phyloP scores from a whole-genome alignment of 2,797 vertebrate genomes.

The Forpus xanthops region DNA sequence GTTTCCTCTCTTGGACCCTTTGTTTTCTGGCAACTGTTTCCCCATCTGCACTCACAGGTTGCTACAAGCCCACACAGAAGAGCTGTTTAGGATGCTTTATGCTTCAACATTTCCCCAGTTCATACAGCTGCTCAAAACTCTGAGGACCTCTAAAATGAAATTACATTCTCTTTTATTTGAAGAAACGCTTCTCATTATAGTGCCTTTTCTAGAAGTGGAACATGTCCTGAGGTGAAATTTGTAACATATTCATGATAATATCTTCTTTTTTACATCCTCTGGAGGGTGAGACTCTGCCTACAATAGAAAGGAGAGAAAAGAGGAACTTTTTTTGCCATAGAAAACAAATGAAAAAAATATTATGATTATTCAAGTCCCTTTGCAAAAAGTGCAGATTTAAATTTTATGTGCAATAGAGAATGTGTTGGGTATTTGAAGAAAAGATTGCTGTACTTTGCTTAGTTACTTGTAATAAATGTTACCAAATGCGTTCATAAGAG shows the following conservation, averaged over 20 bases:
- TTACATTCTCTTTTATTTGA: not conserved
- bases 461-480: not conserved
- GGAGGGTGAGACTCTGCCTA: not conserved
- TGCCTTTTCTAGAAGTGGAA: conserved; percentile 11
- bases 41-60: not conserved
- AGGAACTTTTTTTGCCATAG: not conserved
- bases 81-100: not conserved
- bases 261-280: conserved; percentile 30
- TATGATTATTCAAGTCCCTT: not conserved
- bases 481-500: not conserved
- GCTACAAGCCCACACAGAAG: not conserved
- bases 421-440: not conserved
- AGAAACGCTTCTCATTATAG: conserved; percentile 21
- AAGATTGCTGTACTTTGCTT: not conserved
- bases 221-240: conserved; percentile 28
- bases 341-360: not conserved
- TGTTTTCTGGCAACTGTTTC: not conserved
- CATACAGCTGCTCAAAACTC: not conserved
- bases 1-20: not conserved
- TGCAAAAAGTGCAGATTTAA: not conserved
- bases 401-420: not conserved
- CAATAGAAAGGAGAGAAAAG: not conserved
- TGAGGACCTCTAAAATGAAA: conserved; percentile 1
- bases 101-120: not conserved
- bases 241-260: not conserved